Conservation (phyloP, 1,140 invertebrate genomes). For the Nasonia vitripennis region DNA sequence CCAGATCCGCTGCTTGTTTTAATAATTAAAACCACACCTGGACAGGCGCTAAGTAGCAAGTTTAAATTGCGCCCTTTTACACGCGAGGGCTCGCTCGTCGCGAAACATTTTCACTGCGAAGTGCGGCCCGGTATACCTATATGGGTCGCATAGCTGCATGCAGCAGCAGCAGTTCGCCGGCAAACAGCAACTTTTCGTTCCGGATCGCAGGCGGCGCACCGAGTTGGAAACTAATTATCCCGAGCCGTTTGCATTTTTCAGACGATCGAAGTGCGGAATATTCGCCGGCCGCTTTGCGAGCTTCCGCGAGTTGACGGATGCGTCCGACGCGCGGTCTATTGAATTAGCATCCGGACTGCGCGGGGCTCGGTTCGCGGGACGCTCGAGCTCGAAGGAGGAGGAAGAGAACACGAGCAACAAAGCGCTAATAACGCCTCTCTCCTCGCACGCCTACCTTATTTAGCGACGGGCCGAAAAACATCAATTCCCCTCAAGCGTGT, state of each 20-base stretch:
- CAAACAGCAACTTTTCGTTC: constrained; percentile 9
- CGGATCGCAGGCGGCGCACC: background rate
- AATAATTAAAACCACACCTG: constrained; percentile 17
- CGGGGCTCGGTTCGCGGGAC: too few species aligned
- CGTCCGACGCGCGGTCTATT: background rate
- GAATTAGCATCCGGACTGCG: background rate
- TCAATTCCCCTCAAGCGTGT: background rate
- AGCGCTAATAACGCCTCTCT: too few species aligned
- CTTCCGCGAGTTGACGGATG: background rate
- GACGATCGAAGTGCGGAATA: background rate
- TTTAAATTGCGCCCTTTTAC: constrained; percentile 7
- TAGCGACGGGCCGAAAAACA: background rate
- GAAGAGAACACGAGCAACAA: too few species aligned
- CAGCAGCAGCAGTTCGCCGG: too few species aligned
- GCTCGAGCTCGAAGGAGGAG: too few species aligned
- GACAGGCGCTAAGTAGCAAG: background rate
- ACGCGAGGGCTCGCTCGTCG: background rate
- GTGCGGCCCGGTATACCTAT: too few species aligned
- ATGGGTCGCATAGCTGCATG: too few species aligned
- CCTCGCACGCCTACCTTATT: background rate
- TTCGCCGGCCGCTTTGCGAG: background rate
- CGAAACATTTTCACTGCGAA: background rate
- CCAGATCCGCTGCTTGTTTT: background rate
- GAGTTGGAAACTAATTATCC: constrained; percentile 9
- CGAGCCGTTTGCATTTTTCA: background rate